These are phyloP conservation scores for Lithophane leautieri DNA, from an alignment of 2,888 invertebrate genomes.

Conservation along the genomic window DNA sequence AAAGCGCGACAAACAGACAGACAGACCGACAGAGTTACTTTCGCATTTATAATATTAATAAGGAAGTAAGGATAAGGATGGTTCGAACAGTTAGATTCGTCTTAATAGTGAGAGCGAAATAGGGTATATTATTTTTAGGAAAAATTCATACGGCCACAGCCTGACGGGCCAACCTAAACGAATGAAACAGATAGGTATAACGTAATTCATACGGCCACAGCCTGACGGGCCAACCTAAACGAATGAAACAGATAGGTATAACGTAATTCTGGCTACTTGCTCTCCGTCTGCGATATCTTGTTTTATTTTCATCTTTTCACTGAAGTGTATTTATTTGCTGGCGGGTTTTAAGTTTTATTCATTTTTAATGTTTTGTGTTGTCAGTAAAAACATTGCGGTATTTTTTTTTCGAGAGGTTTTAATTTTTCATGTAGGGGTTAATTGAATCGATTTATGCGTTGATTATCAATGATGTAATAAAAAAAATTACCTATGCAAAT, in stretches of 20 bases:
- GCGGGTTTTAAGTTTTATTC: neutral
- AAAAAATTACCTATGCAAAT: slow-evolving; percentile 22
- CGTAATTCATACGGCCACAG: no score
- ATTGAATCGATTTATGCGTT: neutral
- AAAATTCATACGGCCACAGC: no score
- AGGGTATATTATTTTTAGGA: no score
- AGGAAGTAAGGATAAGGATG: no score
- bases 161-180: no score
- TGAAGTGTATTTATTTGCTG: neutral
- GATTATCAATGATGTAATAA: neutral
- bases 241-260: neutral
- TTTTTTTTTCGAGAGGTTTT: neutral
- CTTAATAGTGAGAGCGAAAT: no score
- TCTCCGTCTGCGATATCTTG: neutral
- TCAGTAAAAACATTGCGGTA: neutral
- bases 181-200: neutral
- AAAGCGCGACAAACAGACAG: no score
- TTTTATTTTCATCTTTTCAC: neutral
- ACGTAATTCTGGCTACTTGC: neutral
- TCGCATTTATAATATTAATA: no score
- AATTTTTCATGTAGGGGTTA: slow-evolving; percentile 6
- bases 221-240: no score
- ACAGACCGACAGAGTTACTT: no score
- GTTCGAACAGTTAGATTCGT: no score
- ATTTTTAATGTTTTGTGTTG: neutral